These are phyloP conservation scores for Typhlomys cinereus DNA, from an alignment of 2,113 vertebrate species.

Conservation along the genomic window DNA sequence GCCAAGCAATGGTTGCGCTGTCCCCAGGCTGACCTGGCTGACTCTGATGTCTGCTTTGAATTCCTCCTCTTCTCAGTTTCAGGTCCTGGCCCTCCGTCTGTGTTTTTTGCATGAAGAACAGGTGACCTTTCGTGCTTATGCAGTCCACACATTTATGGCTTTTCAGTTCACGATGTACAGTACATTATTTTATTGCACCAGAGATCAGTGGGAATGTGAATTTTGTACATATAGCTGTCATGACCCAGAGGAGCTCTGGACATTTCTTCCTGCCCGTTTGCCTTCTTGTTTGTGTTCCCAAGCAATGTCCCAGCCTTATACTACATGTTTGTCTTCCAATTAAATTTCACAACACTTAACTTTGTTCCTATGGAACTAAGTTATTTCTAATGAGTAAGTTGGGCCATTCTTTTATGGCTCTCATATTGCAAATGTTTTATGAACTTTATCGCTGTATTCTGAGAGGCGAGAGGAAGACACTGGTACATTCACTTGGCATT, in stretches of 20 bases:
- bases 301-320: slow-evolving; percentile 13
- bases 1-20: background rate
- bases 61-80: slow-evolving; percentile 61
- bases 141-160: slow-evolving; percentile 53
- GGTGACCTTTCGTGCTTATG: slow-evolving; percentile 62
- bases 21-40: background rate
- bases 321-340: slow-evolving; percentile 51
- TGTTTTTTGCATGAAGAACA: slow-evolving; percentile 67
- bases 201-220: background rate
- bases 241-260: background rate
- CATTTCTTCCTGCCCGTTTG: slow-evolving; percentile 29
- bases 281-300: slow-evolving; percentile 54
- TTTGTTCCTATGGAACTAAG: background rate
- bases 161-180: slow-evolving; percentile 51
- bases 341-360: background rate
- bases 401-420: background rate
- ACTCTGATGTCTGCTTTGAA: background rate
- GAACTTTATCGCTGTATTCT: slow-evolving; percentile 20
- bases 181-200: slow-evolving; percentile 72
- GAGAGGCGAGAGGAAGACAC: background rate
- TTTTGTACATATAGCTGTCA: slow-evolving; percentile 38
- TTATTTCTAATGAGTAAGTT: slow-evolving; percentile 24
- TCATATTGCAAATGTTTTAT: slow-evolving; percentile 17
- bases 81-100: slow-evolving; percentile 55
- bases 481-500: background rate